Evolutionary conservation across 1,140 invertebrate species (phyloP), one percentile per base, ranked within the genome.

Genomic region (Uloborus diversus): DNA sequence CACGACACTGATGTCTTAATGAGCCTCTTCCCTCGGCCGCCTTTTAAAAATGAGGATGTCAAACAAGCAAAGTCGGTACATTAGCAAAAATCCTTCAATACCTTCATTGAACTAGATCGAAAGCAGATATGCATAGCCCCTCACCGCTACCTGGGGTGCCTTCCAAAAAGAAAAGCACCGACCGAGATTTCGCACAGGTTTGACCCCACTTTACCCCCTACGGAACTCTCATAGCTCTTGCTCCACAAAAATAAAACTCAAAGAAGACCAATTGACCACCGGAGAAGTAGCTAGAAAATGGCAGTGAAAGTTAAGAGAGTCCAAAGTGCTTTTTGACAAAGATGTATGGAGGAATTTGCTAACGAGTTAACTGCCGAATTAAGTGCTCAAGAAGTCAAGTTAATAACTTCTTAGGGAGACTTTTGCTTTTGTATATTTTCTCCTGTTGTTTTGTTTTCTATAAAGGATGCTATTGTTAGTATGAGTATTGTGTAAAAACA

Each of bases 251-350:
- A 42, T 13, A 42, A 42, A 9, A 9, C 37, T 42, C 37, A 9
- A 42, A 17, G n/a, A 23, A 35, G 61, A 20, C 42, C 27, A 51
- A 27, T n/a, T 68, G 64, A 68, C 64, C 64, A 68, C 64, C 64
- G 42, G 64, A 37, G 47, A n/a, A 49, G 64, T 37, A 5, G 64
- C 0, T 49, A 28, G 14, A 28, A 64, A 35, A 64, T 37, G 5
- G 64, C 4, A 68, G 61, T 20, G 32, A 64, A 35, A 64, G 61
- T 64, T 64, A 64, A 64, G 61, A 25, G 25, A 68, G 37, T 68
- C 30, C 32, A 23, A 37, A 70, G 66, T 70, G 66, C 70, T 73
- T 73, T 73, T 25, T 73, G 70, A 73, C 70, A 73, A 59, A 73
- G 70, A 73, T 37, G 32, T 49, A 73, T 73, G 32, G 57, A 20